These are phyloP conservation scores for Perizoma flavofasciatum DNA, from an alignment of 2,888 invertebrate species.

Conservation along the genomic window DNA sequence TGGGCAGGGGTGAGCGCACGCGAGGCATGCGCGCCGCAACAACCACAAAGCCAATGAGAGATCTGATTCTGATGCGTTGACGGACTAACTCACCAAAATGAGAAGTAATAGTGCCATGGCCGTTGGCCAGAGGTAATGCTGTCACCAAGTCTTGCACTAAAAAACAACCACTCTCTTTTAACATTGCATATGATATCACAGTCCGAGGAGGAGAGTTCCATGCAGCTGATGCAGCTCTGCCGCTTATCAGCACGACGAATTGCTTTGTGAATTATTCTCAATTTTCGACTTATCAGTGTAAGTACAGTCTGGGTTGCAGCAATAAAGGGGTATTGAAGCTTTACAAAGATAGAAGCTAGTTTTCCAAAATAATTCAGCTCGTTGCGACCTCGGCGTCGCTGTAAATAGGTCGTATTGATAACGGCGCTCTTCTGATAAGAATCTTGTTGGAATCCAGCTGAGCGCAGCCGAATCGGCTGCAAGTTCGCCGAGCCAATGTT, in stretches of 20 bases:
- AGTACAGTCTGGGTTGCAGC: slow-evolving; percentile 44
- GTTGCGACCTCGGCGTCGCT: slow-evolving; percentile 64
- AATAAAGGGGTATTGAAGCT: slow-evolving; percentile 44
- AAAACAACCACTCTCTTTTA: slow-evolving; percentile 82
- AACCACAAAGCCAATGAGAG: slow-evolving; percentile 80
- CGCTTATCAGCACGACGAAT: slow-evolving; percentile 55
- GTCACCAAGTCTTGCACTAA: slow-evolving; percentile 85
- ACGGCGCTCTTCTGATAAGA: slow-evolving; percentile 74
- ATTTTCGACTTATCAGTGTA: slow-evolving; percentile 51
- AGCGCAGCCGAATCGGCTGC: slow-evolving; percentile 62
- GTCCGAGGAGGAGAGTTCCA: slow-evolving; percentile 38
- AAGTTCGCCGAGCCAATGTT: slow-evolving; percentile 74
- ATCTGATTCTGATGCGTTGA: slow-evolving; percentile 63
- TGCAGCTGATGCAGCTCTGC: slow-evolving; percentile 38
- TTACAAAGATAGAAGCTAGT: slow-evolving; percentile 42
- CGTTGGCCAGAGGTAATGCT: slow-evolving; percentile 83
- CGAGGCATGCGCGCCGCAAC: slow-evolving; percentile 76
- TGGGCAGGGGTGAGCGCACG: slow-evolving; percentile 63
- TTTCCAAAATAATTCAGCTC: slow-evolving; percentile 50
- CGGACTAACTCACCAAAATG: slow-evolving; percentile 83
- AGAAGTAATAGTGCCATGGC: slow-evolving; percentile 82
- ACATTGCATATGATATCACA: slow-evolving; percentile 70
- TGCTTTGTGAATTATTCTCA: slow-evolving; percentile 43
- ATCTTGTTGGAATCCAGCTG: slow-evolving; percentile 71
- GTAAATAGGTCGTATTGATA: slow-evolving; percentile 78